Evolutionary conservation across 2,797 vertebrate species (phyloP), one percentile per base, ranked within the genome.

Genomic region (Mergus octosetaceus): DNA sequence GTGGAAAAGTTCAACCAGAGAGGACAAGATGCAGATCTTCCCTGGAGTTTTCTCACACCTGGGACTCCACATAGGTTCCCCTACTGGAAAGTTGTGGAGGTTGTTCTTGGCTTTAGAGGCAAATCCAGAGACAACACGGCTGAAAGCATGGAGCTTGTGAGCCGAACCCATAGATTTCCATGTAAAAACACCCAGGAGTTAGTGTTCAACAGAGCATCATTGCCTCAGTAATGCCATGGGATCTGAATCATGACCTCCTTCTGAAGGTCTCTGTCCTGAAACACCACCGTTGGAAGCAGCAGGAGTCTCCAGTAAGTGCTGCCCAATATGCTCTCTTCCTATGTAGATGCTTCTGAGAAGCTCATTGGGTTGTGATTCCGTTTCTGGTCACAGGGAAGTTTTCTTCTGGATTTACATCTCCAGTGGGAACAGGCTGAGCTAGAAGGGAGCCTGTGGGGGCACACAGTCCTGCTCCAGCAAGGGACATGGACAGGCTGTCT

Each of bases 371-470:
- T 84, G 27, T 70, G 34, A 54, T 70, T 45, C 36, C 24, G 12
- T 22, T 66, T 70, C 62, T 74, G 20, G 53, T n/a, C 32, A 79
- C 6, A 16, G 32, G 41, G 13, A 47, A 66, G 1, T 57, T 92
- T 62, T 14, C 53, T 61, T 58, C 32, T 64, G 13, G 6, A 25
- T 70, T 86, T 79, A 64, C 11, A 34, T 64, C 47, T 90, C 6
- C 3, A 7, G 15, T 36, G 27, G 54, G 45, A 87, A 30, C 12
- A 56, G 12, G 24, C 10, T 45, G 16, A 83, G 25, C 24, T 36
- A 19, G 28, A 68, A 10, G 3, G 20, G 5, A 4, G 11, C 3
- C 10, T 3, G 1, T 49, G 20, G 20, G 56, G 10, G n/a, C 30
- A 38, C 32, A 24, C 12, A 45, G 34, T 47, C 49, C 39, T 62